Conservation (phyloP, 2,113 vertebrate genomes). For the Otolemur garnettii region DNA sequence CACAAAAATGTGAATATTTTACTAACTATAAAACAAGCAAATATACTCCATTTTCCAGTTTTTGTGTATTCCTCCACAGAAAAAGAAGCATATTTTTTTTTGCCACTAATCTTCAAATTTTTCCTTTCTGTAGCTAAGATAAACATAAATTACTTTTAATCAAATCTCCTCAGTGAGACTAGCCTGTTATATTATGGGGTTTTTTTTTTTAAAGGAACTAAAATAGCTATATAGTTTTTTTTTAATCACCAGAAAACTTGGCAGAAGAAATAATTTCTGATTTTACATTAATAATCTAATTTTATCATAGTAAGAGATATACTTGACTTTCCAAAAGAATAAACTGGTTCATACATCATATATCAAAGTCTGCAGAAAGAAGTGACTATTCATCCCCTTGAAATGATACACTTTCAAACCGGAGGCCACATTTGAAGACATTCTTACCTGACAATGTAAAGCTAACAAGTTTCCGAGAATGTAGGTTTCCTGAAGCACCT, state of each 20-base stretch:
- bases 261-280: slow-evolving; percentile 36
- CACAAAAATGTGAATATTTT: not conserved
- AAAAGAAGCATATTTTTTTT: not conserved
- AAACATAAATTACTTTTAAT: slow-evolving; percentile 57
- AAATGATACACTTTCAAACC: not conserved
- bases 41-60: not conserved
- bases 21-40: not conserved
- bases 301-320: not conserved
- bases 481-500: slow-evolving; percentile 92
- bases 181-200: not conserved
- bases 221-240: not conserved
- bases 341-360: not conserved
- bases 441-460: slow-evolving; percentile 96
- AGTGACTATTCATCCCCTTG: not conserved
- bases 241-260: not conserved
- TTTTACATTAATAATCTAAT: slow-evolving; percentile 44
- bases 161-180: not conserved
- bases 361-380: not conserved
- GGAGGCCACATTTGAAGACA: not conserved
- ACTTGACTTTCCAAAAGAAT: not conserved
- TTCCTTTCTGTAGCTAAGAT: slow-evolving; percentile 48
- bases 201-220: not conserved
- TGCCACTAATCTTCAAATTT: not conserved
- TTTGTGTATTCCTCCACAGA: not conserved
- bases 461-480: slow-evolving; percentile 95